Base-by-base conservation (phyloP, 2,797 vertebrate species). In the Telmatherina bonti region DNA sequence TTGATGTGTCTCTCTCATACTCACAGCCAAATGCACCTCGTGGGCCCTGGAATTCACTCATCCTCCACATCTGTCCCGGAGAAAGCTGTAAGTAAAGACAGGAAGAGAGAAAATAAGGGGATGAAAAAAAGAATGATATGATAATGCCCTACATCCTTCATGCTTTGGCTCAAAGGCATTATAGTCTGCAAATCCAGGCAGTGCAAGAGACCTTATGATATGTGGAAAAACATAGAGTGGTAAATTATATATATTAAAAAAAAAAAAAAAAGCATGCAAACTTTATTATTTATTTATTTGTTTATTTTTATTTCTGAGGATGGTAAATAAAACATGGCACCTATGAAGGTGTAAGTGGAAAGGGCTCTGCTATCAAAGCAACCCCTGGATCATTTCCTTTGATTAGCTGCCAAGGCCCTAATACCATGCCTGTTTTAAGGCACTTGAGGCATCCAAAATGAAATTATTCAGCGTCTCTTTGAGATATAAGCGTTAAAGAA, bases 231-330 rank as follows among this genome's bases (percentile, higher is more conserved):
- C 81, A 75, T 67, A 93, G 91, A 91, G 89, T 88, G 80, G 87
- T 84, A 88, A 91, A 92, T 93, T 91, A 91, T 83, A 90, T 83
- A 74, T n/a, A n/a, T n/a, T n/a, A n/a, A n/a, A n/a, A n/a, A n/a
- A n/a, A n/a, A n/a, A n/a, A n/a, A n/a, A n/a, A n/a, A n/a, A n/a
- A n/a, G n/a, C n/a, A n/a, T n/a, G n/a, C n/a, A n/a, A n/a, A n/a
- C n/a, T n/a, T n/a, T n/a, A n/a, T n/a, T n/a, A n/a, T n/a, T n/a
- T n/a, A n/a, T n/a, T n/a, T n/a, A n/a, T n/a, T n/a, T n/a, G n/a
- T n/a, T n/a, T n/a, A n/a, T 85, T 88, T 85, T 88, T 92, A 85
- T 81, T 87, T 85, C 86, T 71, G 63, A 85, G 89, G 85, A 90
- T 62, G 69, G 83, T 91, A 92, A 92, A 94, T 91, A 93, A 93